Percentiles rank a stretch among this genome's conserved stretches.
These are phyloP conservation scores for Cnemophilus loriae DNA, from an alignment of 2,113 vertebrate genomes.

Conservation along the genomic window DNA sequence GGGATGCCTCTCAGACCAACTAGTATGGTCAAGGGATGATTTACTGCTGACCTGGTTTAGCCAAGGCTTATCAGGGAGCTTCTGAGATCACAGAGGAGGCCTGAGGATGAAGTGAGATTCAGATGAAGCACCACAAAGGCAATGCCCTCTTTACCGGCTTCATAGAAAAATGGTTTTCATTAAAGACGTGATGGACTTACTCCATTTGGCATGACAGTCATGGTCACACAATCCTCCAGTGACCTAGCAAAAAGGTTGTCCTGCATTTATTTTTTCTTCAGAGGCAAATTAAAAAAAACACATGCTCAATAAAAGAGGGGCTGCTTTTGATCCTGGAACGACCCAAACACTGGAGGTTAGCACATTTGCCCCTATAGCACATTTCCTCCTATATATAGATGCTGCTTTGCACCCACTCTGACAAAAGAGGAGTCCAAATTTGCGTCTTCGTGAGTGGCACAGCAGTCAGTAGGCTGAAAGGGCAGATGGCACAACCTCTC, in stretches of 20 bases:
- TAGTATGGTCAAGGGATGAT: neutral
- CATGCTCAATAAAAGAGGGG: neutral
- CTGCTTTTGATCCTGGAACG: neutral
- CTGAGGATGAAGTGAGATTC: neutral
- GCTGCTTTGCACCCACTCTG: neutral
- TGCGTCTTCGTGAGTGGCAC: neutral
- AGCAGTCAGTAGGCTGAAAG: neutral
- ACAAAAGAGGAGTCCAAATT: neutral
- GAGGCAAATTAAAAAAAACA: neutral
- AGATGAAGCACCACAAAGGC: neutral
- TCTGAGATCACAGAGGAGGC: neutral
- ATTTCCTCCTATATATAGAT: neutral
- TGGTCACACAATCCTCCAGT: neutral
- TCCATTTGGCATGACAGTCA: neutral
- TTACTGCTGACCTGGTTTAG: neutral
- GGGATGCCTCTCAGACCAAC: too few species aligned
- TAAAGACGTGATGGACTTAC: neutral
- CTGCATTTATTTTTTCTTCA: neutral
- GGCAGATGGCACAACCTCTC: conserved; percentile 22
- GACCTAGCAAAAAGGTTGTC: neutral
- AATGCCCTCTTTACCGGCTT: neutral
- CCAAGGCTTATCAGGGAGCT: neutral
- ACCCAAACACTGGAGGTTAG: neutral
- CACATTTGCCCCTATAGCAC: neutral
- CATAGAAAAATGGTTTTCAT: neutral